These are phyloP conservation scores for Eonycteris spelaea DNA, from an alignment of 2,113 vertebrate genomes.

Conservation along the genomic window DNA sequence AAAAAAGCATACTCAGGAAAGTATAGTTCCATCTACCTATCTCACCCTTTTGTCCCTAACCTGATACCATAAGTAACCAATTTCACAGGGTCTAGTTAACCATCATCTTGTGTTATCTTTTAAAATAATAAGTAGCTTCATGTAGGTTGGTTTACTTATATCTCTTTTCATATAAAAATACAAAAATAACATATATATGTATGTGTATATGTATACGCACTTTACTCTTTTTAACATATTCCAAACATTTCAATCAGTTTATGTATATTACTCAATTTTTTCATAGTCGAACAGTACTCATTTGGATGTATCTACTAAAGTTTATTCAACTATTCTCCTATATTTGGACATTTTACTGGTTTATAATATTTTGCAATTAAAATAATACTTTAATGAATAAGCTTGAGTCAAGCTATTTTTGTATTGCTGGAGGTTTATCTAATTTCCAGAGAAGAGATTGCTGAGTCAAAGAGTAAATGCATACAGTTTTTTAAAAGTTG, in stretches of 20 bases:
- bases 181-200: background rate
- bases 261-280: background rate
- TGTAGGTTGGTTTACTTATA: background rate
- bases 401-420: background rate
- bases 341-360: background rate
- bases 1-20: background rate
- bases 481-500: background rate
- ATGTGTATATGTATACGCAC: background rate
- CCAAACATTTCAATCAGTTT: background rate
- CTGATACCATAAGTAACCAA: background rate
- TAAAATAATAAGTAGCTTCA: background rate
- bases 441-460: background rate
- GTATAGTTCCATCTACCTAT: background rate
- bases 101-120: background rate
- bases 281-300: background rate
- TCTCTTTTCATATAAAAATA: background rate
- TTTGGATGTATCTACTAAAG: background rate
- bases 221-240: background rate
- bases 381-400: background rate
- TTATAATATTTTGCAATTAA: background rate
- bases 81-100: background rate
- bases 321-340: background rate
- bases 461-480: background rate
- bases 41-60: background rate
- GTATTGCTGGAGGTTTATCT: background rate